Conservation (phyloP, 2,797 vertebrate genomes). For the Poeciliopsis presidionis region DNA sequence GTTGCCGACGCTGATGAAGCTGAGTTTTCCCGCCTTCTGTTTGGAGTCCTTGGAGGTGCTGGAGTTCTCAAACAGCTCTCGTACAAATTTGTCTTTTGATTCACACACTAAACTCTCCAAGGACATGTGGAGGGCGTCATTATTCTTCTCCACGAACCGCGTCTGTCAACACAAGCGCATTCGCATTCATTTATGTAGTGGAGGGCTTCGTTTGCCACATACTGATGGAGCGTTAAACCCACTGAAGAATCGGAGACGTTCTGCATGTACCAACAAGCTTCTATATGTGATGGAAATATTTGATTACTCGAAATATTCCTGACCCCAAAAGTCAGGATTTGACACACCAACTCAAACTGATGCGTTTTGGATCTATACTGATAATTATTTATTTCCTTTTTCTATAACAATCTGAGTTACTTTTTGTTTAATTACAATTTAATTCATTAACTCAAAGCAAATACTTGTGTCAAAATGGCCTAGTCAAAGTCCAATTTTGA, state of each 20-base stretch:
- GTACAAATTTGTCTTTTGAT: conserved; percentile 96
- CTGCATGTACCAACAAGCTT: neutral
- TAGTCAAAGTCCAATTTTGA: neutral
- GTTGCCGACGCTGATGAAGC: conserved; percentile 99
- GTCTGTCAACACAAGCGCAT: conserved; percentile 78
- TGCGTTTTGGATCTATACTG: neutral
- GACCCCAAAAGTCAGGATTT: too few relatives aligned
- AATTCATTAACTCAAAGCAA: neutral
- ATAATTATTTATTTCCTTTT: too few relatives aligned
- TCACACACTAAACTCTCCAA: conserved; percentile 95
- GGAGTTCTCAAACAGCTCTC: conserved; percentile 93
- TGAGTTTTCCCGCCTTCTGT: conserved; percentile 96
- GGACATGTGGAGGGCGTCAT: conserved; percentile 98
- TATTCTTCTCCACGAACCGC: conserved; percentile 99
- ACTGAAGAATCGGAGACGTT: neutral
- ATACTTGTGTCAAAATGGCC: neutral
- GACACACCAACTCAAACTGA: neutral
- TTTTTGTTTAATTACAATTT: neutral
- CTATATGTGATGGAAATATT: neutral
- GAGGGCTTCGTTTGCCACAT: neutral
- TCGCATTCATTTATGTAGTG: conserved; percentile 15
- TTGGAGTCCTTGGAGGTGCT: conserved; percentile 92
- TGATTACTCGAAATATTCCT: too few relatives aligned
- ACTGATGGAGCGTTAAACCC: neutral
- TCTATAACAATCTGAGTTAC: neutral